Conservation (phyloP, 2,113 vertebrate genomes). For the Laticauda laticaudata region DNA sequence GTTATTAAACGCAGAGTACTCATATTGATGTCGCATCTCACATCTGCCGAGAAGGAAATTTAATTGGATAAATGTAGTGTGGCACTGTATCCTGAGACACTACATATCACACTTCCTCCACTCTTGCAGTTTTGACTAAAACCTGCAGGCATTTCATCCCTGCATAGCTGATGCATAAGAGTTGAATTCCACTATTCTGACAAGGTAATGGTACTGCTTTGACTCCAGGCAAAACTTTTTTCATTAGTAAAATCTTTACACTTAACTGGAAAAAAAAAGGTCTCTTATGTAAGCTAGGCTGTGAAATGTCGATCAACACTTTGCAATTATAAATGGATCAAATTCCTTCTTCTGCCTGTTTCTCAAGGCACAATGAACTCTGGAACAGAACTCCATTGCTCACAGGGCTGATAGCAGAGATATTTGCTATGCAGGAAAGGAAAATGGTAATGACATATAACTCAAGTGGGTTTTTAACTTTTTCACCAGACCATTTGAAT, state of each 20-base stretch:
- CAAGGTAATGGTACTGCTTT: neutral
- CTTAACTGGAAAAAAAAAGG: neutral
- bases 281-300: conserved; percentile 16
- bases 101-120: neutral
- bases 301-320: conserved; percentile 26
- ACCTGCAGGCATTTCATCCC: conserved; percentile 1
- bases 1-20: neutral
- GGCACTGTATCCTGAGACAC: neutral
- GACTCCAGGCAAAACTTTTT: conserved; percentile 19
- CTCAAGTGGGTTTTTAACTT: neutral
- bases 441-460: neutral
- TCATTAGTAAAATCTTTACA: conserved; percentile 7
- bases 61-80: neutral
- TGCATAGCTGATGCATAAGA: conserved; percentile 9
- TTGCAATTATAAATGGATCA: conserved; percentile 26
- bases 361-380: neutral
- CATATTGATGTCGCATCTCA: neutral
- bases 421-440: neutral
- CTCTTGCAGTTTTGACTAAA: conserved; percentile 26
- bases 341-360: neutral
- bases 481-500: neutral
- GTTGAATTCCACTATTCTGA: neutral
- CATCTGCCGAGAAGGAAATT: neutral
- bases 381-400: neutral
- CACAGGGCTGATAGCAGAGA: neutral